Conservation (phyloP, 1,140 invertebrate genomes). For the Asbolus verrucosus region DNA sequence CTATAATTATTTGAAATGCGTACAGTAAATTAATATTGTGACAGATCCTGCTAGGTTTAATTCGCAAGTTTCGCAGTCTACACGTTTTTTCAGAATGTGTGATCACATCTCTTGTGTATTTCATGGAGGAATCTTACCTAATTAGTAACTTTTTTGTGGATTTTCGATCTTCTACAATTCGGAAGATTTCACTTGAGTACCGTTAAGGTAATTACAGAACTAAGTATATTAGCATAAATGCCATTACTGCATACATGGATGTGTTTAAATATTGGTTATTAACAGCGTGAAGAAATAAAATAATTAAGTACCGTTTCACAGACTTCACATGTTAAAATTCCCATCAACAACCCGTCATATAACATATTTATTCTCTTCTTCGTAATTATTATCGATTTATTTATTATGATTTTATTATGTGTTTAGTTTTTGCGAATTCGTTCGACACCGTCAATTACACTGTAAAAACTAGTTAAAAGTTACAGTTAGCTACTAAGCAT, state of each 20-base stretch:
- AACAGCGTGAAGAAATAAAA: conserved; percentile 26
- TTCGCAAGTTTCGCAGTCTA: conserved; percentile 3
- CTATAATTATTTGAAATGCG: conserved; percentile 4
- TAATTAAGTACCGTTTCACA: conserved; percentile 29
- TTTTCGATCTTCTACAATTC: conserved; percentile 12
- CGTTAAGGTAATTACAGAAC: conserved; percentile 27
- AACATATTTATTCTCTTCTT: not conserved
- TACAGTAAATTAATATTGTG: conserved; percentile 38
- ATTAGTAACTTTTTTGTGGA: conserved; percentile 20
- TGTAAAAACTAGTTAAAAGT: conserved; percentile 23
- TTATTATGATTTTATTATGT: conserved; percentile 13
- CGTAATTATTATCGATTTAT: conserved; percentile 17
- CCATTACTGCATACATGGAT: conserved; percentile 3
- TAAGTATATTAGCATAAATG: conserved; percentile 18
- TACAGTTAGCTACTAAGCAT: conserved; percentile 32
- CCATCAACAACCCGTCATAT: not conserved
- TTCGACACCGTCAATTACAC: not conserved
- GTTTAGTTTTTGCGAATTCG: conserved; percentile 10
- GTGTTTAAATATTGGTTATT: conserved; percentile 18
- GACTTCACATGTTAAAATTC: not conserved
- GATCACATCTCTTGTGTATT: conserved; percentile 22
- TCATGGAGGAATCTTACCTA: not conserved
- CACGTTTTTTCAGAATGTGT: conserved; percentile 2
- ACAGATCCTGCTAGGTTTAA: conserved; percentile 29
- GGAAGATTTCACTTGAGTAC: conserved; percentile 31